A percentile compares a stretch with the other conserved stretches of the same genome.
Evolutionary conservation across 2,113 vertebrate species (phyloP).

Genomic region (Mystacornis crossleyi): DNA sequence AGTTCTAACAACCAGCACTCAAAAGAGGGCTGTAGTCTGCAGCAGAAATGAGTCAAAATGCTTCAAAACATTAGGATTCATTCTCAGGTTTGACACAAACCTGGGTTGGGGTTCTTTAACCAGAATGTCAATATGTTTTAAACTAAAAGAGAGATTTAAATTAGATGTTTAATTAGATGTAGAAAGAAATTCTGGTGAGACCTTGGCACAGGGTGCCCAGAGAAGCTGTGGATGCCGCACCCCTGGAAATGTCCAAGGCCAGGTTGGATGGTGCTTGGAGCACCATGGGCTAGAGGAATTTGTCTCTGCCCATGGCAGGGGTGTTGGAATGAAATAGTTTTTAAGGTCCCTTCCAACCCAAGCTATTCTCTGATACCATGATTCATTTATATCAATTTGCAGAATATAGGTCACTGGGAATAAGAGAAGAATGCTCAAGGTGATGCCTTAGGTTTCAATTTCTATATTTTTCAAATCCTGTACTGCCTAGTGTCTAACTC

Average conservation of each 20-base stretch:
- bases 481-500: too few relatives aligned
- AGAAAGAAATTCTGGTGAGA: neutral
- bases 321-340: neutral
- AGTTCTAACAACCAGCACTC: neutral
- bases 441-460: too few relatives aligned
- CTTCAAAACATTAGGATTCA: neutral
- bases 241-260: neutral
- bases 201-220: neutral
- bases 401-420: neutral
- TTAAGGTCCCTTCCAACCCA: neutral
- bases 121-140: neutral
- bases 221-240: neutral
- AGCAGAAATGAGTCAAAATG: neutral
- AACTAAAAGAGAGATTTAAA: neutral
- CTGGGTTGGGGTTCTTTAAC: fast-evolving
- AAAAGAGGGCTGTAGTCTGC: neutral
- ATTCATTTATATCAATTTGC: neutral
- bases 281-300: neutral
- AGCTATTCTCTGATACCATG: neutral
- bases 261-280: neutral
- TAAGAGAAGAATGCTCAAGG: neutral
- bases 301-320: neutral
- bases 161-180: too few relatives aligned
- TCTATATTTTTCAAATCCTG: too few relatives aligned
- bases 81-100: neutral